Conservation (phyloP, 2,797 vertebrate genomes). For the Sebastes reedi region DNA sequence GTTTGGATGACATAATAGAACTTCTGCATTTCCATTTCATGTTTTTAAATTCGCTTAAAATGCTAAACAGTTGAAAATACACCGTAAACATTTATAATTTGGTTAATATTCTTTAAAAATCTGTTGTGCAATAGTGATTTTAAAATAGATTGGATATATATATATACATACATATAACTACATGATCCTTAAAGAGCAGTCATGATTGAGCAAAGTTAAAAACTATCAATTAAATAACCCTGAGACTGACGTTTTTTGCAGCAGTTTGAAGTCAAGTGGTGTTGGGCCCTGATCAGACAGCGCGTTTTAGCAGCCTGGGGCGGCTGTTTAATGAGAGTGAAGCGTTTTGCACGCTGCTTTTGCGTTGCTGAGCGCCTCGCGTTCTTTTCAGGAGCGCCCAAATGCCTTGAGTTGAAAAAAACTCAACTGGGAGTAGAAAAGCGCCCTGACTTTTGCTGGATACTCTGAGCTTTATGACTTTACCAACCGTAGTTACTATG, state of each 20-base stretch:
- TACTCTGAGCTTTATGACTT: too few species aligned
- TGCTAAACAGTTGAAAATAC: neutral
- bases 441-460: too few species aligned
- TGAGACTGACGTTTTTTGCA: neutral
- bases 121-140: neutral
- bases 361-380: too few species aligned
- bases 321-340: too few species aligned
- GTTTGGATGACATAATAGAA: neutral
- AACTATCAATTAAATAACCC: neutral
- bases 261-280: neutral
- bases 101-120: neutral
- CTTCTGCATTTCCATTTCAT: neutral
- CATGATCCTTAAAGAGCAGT: neutral
- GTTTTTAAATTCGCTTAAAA: neutral
- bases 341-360: too few species aligned
- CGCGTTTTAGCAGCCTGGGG: too few species aligned
- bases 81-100: neutral
- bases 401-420: too few species aligned
- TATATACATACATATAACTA: neutral
- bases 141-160: neutral
- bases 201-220: neutral
- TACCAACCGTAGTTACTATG: too few species aligned
- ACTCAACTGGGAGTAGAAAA: too few species aligned
- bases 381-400: rapidly evolving
- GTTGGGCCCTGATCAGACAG: too few species aligned